phyloP scores from a whole-genome alignment of 2,797 vertebrate species.

The Bucorvus abyssinicus region DNA sequence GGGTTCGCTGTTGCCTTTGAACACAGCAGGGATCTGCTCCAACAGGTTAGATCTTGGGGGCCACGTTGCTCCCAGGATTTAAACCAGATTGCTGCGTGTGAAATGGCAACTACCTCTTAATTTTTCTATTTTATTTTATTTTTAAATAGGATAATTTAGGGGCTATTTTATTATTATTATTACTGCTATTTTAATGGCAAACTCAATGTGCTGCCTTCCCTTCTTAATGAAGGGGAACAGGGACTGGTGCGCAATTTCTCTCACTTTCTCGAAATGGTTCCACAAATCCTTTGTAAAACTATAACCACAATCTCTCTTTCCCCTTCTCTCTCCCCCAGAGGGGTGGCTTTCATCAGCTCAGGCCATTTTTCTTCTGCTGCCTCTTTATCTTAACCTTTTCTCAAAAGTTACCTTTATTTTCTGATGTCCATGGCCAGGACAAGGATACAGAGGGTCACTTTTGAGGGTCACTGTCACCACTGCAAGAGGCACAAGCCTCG shows the following conservation, averaged over 20 bases:
- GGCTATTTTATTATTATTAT: neutral
- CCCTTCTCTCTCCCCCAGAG: neutral
- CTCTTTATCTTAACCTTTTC: neutral
- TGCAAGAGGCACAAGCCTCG: neutral
- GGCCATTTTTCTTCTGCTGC: neutral
- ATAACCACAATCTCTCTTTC: neutral
- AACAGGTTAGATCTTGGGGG: constrained; percentile 68
- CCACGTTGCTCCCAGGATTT: constrained; percentile 68
- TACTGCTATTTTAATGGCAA: constrained; percentile 50
- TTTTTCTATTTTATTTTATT: constrained; percentile 35
- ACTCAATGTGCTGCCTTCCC: constrained; percentile 56
- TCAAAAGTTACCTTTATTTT: neutral
- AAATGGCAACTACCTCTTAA: constrained; percentile 69
- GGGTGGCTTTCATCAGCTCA: neutral
- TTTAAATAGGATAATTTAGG: constrained; percentile 68
- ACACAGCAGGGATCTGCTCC: constrained; percentile 67
- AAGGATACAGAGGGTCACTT: neutral
- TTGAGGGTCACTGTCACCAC: neutral
- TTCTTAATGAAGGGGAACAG: constrained; percentile 56
- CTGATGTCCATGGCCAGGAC: neutral
- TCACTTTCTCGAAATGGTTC: constrained; percentile 59
- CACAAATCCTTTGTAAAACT: constrained; percentile 38
- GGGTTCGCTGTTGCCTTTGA: constrained; percentile 57
- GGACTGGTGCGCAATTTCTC: constrained; percentile 45
- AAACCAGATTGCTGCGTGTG: constrained; percentile 75